phyloP scores from a whole-genome alignment of 2,888 invertebrate species.

The Melanotus villosus region DNA sequence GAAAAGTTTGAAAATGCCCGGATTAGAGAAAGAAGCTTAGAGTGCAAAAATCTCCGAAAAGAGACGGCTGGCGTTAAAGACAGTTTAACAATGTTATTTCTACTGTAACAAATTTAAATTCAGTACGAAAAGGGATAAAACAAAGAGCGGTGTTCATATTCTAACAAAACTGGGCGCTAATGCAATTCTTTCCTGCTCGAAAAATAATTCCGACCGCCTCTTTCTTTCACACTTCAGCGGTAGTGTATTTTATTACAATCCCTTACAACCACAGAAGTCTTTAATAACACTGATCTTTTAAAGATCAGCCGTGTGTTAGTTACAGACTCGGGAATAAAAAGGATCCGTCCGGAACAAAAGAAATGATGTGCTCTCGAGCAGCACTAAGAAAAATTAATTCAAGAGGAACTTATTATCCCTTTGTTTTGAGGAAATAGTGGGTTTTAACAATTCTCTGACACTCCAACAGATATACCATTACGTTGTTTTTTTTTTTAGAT shows the following conservation, averaged over 20 bases:
- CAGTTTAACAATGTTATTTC: constrained; percentile 40
- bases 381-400: constrained; percentile 50
- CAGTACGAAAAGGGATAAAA: constrained; percentile 34
- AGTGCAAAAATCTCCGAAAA: constrained; percentile 14
- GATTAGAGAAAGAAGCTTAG: constrained; percentile 11
- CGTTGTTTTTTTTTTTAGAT: not conserved
- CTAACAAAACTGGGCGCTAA: constrained; percentile 39
- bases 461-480: too few species aligned
- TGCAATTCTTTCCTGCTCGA: constrained; percentile 44
- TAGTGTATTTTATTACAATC: constrained; percentile 50
- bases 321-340: constrained; percentile 46
- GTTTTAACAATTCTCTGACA: constrained; percentile 30
- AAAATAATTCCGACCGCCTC: constrained; percentile 46
- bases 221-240: constrained; percentile 50
- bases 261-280: constrained; percentile 46
- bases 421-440: constrained; percentile 39
- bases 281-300: constrained; percentile 52
- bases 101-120: constrained; percentile 42
- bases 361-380: constrained; percentile 40
- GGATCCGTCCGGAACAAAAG: constrained; percentile 41
- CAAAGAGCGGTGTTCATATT: constrained; percentile 40
- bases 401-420: constrained; percentile 46
- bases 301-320: constrained; percentile 51
- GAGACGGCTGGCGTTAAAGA: constrained; percentile 30
- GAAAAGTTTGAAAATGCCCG: not conserved